phyloP scores from a whole-genome alignment of 2,888 invertebrate genomes.

The Eilema sororculum region DNA sequence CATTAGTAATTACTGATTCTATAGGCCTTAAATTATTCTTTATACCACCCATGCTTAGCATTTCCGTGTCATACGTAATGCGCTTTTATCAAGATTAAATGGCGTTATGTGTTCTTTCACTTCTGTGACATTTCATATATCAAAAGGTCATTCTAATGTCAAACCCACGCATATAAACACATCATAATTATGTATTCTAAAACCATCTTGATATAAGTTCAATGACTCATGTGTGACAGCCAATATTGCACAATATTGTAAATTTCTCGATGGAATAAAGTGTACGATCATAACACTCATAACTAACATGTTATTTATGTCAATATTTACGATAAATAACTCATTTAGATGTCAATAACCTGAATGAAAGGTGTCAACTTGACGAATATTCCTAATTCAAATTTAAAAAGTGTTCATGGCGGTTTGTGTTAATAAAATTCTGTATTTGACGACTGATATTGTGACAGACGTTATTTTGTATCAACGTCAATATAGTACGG shows the following conservation, averaged over 20 bases:
- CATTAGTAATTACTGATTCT: background rate
- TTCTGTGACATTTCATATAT: background rate
- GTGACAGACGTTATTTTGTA: conserved; percentile 1
- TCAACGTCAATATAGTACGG: background rate
- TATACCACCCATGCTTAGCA: background rate
- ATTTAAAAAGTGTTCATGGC: conserved; percentile 29
- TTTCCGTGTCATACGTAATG: background rate
- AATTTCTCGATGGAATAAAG: conserved; percentile 17
- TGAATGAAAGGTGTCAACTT: conserved; percentile 36
- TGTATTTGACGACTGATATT: conserved; percentile 25
- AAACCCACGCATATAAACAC: background rate
- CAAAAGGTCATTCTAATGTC: background rate
- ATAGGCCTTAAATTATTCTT: background rate
- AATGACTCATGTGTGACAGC: background rate
- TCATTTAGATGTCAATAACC: conserved; percentile 52
- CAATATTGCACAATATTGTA: conserved; percentile 31
- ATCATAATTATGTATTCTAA: background rate
- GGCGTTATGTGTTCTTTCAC: background rate
- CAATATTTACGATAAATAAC: conserved; percentile 44
- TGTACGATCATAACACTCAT: conserved; percentile 19
- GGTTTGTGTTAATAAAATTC: conserved; percentile 35
- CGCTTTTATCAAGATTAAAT: background rate
- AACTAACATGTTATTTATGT: conserved; percentile 30
- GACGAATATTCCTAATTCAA: conserved; percentile 44
- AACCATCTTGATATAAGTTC: conserved; percentile 8